Base-by-base conservation (phyloP, 2,113 vertebrate genomes). In the Eleginops maclovinus region DNA sequence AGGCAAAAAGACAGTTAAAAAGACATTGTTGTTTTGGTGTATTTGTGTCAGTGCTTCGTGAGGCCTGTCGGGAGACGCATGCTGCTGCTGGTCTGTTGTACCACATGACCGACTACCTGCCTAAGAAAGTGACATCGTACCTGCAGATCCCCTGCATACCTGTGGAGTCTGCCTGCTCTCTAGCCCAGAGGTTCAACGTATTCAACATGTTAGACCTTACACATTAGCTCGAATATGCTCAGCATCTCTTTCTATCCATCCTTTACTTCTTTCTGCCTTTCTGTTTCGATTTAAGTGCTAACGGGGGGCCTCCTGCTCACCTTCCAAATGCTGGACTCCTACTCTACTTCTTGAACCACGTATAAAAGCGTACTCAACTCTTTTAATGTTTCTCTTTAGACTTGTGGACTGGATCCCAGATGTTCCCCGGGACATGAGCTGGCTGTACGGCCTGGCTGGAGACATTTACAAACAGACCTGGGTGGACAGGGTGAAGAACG, bases 171-270 rank as follows among this genome's bases (percentile, higher is more conserved):
- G 92, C 92, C 2, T 78, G 91, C 59, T 93, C 83, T 0, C 13
- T 93, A 0, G 88, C 92, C 62, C 79, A 92, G 55, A 93, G 95
- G 97, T 98, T 65, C 21, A 3, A 4, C 4, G 8, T 1, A 1
- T 17, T 2, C 14, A 1, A 24, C n/a, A n/a, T n/a, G n/a, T n/a
- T n/a, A n/a, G n/a, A n/a, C n/a, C n/a, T n/a, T n/a, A n/a, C n/a
- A n/a, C n/a, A n/a, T n/a, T n/a, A n/a, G n/a, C n/a, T n/a, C n/a
- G n/a, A n/a, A n/a, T n/a, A n/a, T n/a, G n/a, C n/a, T n/a, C n/a
- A n/a, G n/a, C n/a, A n/a, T n/a, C n/a, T n/a, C n/a, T n/a, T n/a
- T n/a, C n/a, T n/a, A n/a, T n/a, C n/a, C n/a, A n/a, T n/a, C n/a
- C n/a, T n/a, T n/a, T n/a, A 4, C 26, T 10, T 28, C 26, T 8